A percentile compares a stretch with the other conserved stretches of the same genome.
These are phyloP conservation scores for Lutjanus argentimaculatus DNA, from an alignment of 2,797 vertebrate species.

Conservation along the genomic window DNA sequence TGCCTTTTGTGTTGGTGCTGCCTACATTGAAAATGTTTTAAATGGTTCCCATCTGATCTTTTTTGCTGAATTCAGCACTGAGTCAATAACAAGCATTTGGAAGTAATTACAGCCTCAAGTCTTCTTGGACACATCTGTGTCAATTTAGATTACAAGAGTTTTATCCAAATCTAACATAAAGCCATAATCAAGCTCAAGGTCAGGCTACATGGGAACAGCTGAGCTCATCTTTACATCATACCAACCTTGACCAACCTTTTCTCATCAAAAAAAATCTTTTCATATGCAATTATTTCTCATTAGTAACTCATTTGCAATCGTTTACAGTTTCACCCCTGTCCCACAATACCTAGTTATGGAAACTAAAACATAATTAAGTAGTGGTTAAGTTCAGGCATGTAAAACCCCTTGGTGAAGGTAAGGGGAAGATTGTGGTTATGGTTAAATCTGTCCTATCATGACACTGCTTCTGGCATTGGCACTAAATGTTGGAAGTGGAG, in stretches of 20 bases:
- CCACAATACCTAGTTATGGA: neutral
- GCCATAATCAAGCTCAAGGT: constrained; percentile 30
- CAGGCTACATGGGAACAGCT: constrained; percentile 1
- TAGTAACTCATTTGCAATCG: neutral
- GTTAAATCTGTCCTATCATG: neutral
- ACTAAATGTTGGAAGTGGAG: neutral
- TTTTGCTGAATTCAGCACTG: constrained; percentile 24
- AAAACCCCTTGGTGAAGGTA: neutral
- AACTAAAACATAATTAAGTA: neutral
- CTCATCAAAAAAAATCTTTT: neutral
- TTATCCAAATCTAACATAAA: constrained; percentile 39
- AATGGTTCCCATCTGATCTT: constrained; percentile 35
- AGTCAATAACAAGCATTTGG: constrained; percentile 50
- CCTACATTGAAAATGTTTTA: constrained; percentile 6
- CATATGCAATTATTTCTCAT: neutral
- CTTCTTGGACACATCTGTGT: constrained; percentile 41
- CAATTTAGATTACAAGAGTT: constrained; percentile 28
- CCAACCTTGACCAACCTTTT: neutral
- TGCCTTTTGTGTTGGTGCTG: constrained; percentile 22
- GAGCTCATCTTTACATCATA: constrained; percentile 10
- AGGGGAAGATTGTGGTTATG: neutral
- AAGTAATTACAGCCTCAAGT: constrained; percentile 39
- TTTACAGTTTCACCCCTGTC: neutral
- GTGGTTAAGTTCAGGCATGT: too few relatives aligned
- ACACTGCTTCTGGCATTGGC: neutral